Percentiles rank a stretch among this genome's conserved stretches.
Conservation (phyloP, 2,113 vertebrate species). For the Platanista minor region DNA sequence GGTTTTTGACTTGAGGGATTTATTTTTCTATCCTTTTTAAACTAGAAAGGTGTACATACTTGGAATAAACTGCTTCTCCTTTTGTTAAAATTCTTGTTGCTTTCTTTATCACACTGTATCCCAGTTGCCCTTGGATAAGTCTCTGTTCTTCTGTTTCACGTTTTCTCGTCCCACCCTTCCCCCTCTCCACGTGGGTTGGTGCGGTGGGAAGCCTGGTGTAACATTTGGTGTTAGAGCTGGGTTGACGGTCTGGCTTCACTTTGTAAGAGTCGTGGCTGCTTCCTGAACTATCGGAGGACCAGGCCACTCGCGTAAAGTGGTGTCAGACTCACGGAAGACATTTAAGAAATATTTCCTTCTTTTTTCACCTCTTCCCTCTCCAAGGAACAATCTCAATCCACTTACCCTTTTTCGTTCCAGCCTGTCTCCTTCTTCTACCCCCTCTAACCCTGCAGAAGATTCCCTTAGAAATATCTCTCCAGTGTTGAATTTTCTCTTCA, state of each 20-base stretch:
- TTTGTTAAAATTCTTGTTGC: not conserved
- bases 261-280: not conserved
- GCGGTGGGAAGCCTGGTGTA: not conserved
- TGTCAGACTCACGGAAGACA: rapidly evolving
- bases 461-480: not conserved
- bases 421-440: not conserved
- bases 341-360: not conserved
- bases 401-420: not conserved
- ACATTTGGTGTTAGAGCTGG: not conserved
- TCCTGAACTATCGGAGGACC: not conserved
- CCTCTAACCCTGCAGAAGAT: not conserved
- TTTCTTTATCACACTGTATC: not conserved
- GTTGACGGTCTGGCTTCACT: not conserved
- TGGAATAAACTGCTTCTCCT: not conserved
- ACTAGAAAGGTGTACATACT: not conserved
- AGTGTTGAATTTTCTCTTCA: not conserved
- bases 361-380: not conserved
- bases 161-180: not conserved
- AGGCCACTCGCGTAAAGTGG: not conserved
- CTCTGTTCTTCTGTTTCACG: not conserved
- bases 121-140: not conserved
- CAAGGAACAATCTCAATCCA: rapidly evolving
- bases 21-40: not conserved
- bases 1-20: not conserved
- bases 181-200: rapidly evolving